A percentile compares a stretch with the other conserved stretches of the same genome.
Evolutionary conservation across 2,888 invertebrate species (phyloP).

Genomic region (Erebia palarica): DNA sequence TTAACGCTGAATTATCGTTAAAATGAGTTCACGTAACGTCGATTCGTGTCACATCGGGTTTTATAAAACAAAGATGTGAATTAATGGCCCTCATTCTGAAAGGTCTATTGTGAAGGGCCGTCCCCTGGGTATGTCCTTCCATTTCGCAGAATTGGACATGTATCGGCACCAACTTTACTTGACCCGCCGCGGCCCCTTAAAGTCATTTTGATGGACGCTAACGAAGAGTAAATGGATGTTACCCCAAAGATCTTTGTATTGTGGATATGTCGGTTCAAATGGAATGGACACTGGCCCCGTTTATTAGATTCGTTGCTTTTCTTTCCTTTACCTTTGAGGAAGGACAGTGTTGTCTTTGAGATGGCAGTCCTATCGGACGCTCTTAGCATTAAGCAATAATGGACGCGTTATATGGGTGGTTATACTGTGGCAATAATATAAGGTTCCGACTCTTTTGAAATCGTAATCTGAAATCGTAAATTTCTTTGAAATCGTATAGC

Average conservation of each 20-base stretch:
- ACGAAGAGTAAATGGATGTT: conserved; percentile 52
- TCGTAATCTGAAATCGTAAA: background rate
- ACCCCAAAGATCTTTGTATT: conserved; percentile 56
- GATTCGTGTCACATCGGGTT: conserved; percentile 74
- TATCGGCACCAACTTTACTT: conserved; percentile 60
- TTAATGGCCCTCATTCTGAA: conserved; percentile 78
- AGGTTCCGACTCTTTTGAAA: conserved; percentile 2
- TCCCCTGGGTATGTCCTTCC: conserved; percentile 77
- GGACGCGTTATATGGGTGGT: conserved; percentile 40
- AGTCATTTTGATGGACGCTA: conserved; percentile 58
- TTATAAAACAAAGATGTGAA: conserved; percentile 80
- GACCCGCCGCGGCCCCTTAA: conserved; percentile 57
- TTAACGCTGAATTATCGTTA: conserved; percentile 64
- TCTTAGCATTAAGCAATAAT: conserved; percentile 55
- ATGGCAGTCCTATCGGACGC: conserved; percentile 63
- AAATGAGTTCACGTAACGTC: conserved; percentile 71
- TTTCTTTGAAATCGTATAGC: background rate
- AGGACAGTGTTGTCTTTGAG: conserved; percentile 73
- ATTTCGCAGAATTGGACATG: conserved; percentile 78
- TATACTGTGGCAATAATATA: conserved; percentile 16
- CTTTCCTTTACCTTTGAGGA: conserved; percentile 75
- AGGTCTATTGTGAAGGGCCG: conserved; percentile 75
- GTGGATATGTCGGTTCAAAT: conserved; percentile 71
- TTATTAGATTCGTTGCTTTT: conserved; percentile 79
- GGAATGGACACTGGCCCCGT: conserved; percentile 73